Evolutionary conservation across 2,797 vertebrate species (phyloP), one percentile per base, ranked within the genome.

Genomic region (Caiman crocodilus): DNA sequence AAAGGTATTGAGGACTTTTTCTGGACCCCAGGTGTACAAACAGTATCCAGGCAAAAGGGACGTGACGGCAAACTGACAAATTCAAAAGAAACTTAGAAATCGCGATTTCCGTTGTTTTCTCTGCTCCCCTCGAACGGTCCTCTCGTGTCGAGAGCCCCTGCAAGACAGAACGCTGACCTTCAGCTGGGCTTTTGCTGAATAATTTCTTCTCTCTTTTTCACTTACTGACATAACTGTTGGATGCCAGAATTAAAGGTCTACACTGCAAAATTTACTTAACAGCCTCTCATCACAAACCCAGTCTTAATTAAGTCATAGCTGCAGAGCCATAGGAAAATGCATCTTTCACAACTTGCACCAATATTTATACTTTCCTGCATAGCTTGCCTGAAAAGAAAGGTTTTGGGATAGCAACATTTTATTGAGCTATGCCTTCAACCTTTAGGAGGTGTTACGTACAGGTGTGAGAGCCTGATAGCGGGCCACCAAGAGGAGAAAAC

Each of bases 391-490:
- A 84, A 25, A 65, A 89, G 3, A 1, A 35, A 23, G 12, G 2
- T 17, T 2, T 7, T 75, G 7, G 76, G 60, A 42, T 13, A 50
- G 35, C 35, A 85, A 57, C 85, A 83, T 15, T 42, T 55, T 0
- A 0, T 80, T 90, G 50, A 56, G 91, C 35, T 87, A 23, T 80
- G 4, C 20, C 21, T 82, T 81, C 79, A 78, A 91, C 92, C 77
- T 92, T 93, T 50, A 58, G 56, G 59, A 82, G 6, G 20, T 74
- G 35, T 84, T 69, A 80, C 32, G 56, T 15, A 60, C 3, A 58
- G 75, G 58, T 75, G 82, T 89, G 26, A 75, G n/a, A 76, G 30
- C 85, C 87, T 87, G 80, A 84, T 57, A 94, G 30, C 63, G 67
- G 35, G 7, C 58, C 42, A 64, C 67, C 58, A 64, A 86, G 16